These are phyloP conservation scores for Gallinago media DNA, from an alignment of 2,113 vertebrate species.

Conservation along the genomic window DNA sequence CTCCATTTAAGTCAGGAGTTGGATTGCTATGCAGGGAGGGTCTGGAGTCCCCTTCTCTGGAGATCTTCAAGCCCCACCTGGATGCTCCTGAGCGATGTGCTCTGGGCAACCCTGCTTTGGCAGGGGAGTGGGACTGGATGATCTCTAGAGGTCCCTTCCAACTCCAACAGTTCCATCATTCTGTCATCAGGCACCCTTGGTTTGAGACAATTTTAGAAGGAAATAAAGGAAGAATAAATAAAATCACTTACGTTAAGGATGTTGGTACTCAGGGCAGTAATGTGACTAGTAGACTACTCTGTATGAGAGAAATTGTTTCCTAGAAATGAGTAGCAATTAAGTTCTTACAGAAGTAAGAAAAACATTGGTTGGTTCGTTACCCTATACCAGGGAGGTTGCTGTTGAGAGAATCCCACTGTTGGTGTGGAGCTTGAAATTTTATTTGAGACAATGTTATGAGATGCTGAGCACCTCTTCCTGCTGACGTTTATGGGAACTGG, in stretches of 20 bases:
- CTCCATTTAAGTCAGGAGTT: not conserved
- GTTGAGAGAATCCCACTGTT: not conserved
- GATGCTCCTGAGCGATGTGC: too few species aligned
- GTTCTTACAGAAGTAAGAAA: not conserved
- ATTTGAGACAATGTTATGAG: not conserved
- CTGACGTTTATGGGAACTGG: not conserved
- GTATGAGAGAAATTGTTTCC: not conserved
- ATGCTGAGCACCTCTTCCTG: not conserved
- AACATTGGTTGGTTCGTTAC: not conserved
- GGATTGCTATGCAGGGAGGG: not conserved
- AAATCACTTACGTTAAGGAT: not conserved
- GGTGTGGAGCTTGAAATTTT: not conserved
- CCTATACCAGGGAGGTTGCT: not conserved
- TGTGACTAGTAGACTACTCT: not conserved
- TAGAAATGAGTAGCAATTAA: not conserved
- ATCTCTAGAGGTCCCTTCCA: too few species aligned
- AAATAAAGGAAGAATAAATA: not conserved
- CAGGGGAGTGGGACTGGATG: too few species aligned
- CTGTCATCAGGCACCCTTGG: not conserved
- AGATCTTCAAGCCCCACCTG: too few species aligned
- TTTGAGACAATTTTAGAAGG: not conserved
- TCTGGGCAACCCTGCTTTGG: too few species aligned
- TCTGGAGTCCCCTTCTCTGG: too few species aligned
- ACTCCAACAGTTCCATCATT: too few species aligned
- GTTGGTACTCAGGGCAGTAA: not conserved